Base-by-base conservation (phyloP, 2,113 vertebrate species). In the Suncus etruscus region DNA sequence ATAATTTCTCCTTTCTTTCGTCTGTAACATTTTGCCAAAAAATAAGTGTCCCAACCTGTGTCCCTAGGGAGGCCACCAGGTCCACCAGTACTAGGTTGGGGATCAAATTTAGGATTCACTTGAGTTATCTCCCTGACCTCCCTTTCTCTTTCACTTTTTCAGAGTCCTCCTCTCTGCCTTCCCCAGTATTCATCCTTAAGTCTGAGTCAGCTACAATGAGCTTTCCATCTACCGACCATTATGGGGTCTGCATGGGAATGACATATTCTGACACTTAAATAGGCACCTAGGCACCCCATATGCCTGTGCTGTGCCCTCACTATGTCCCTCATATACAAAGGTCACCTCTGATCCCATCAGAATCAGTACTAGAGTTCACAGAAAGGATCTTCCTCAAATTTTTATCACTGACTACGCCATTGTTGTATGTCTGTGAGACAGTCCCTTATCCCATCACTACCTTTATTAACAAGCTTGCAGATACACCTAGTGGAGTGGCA, bases 391-490 rank as follows among this genome's bases (percentile, higher is more conserved):
- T 92, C 79, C 83, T 32, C 10, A 45, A 68, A 15, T 47, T 66
- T 22, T 74, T 50, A 10, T 25, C 63, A 76, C 47, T 29, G 15
- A 47, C 12, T 50, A 4, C 15, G 8, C 11, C 22, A 22, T 20
- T 61, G 16, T 22, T 74, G 84, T 32, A 2, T 65, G 31, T 32
- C 78, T 29, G 15, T 29, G 68, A 80, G 51, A 69, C 27, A 6
- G 88, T 75, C 3, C 63, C 76, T 73, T 76, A 80, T 15, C 47
- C 66, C 90, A 50, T 84, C 81, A 83, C 76, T 22, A 16, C 15
- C n/a, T 24, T 69, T 86, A 51, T 9, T 86, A 76, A 86, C 85
- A 66, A 39, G 73, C 80, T 80, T 69, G 51, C n/a, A 88, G 80
- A 15, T 65, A 91, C 22, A 61, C 0, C 8, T 50, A 16, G 72